These are phyloP conservation scores for Subacronicta megacephala DNA, from an alignment of 2,888 invertebrate species.

Conservation along the genomic window DNA sequence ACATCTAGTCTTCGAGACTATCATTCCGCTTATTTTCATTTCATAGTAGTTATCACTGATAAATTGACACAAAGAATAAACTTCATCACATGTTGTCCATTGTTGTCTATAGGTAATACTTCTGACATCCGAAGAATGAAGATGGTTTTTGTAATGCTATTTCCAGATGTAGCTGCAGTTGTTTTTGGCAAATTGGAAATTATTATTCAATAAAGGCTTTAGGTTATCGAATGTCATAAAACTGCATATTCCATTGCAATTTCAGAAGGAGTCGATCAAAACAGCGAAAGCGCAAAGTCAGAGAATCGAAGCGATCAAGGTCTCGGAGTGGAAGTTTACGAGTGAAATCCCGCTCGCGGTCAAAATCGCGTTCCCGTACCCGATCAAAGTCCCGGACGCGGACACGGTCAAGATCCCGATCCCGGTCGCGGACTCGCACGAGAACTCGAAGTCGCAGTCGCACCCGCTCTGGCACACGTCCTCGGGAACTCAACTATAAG, in stretches of 20 bases:
- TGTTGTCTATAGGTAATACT: too few relatives aligned
- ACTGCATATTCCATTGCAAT: slow-evolving; percentile 3
- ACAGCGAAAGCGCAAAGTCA: slow-evolving; percentile 61
- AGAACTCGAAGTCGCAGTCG: slow-evolving; percentile 57
- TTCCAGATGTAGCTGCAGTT: too few relatives aligned
- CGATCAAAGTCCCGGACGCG: slow-evolving; percentile 52
- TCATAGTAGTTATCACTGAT: too few relatives aligned
- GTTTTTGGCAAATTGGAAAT: too few relatives aligned
- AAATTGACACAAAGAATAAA: too few relatives aligned
- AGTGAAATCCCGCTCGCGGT: slow-evolving; percentile 53
- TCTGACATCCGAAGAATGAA: too few relatives aligned
- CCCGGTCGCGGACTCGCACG: slow-evolving; percentile 53
- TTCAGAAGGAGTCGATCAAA: slow-evolving; percentile 71
- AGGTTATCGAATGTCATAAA: too few relatives aligned
- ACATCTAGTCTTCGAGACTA: background rate
- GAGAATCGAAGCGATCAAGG: slow-evolving; percentile 51
- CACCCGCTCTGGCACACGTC: slow-evolving; percentile 61
- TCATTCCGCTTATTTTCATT: background rate
- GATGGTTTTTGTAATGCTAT: too few relatives aligned
- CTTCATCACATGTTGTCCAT: too few relatives aligned
- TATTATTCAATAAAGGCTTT: too few relatives aligned
- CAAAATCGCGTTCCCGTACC: slow-evolving; percentile 63
- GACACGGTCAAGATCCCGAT: slow-evolving; percentile 54
- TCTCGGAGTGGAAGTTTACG: slow-evolving; percentile 57
- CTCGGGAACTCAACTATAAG: slow-evolving; percentile 65